Evolutionary conservation across 37 sponge, comb jelly and placozoan genomes (phyloP), one percentile per base, ranked within the genome.

Genomic region (Aphrocallistes beatrix): DNA sequence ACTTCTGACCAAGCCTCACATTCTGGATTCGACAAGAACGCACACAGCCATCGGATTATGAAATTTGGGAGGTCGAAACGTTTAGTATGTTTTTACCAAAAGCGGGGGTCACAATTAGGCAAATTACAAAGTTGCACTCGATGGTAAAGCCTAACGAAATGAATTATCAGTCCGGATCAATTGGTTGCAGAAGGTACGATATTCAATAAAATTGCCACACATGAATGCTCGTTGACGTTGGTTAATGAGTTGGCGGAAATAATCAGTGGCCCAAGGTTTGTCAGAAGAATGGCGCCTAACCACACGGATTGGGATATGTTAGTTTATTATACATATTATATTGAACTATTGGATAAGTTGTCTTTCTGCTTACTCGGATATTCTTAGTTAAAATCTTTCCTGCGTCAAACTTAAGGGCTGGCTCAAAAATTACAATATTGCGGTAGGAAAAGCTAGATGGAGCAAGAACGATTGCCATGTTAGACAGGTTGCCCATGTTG

Each of bases 401-500:
- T 60, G 75, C 75, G 75, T 60, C n/a, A 60, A 19, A 60, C 75
- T 28, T 60, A 60, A 32, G 21, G 75, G 75, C 25, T 60, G 75
- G 75, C 75, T 60, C 75, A 60, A 25, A 60, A 60, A 60, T 13
- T 19, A 60, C 75, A 13, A 60, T 30, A 32, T 60, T 60, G 75
- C n/a, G 25, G n/a, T 32, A 19, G n/a, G 34, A 60, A 60, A 60
- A 60, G 75, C 34, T 60, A 25, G 75, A 60, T 28, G 75, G 75
- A 32, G 75, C 28, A 25, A 60, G 45, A 42, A 42, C 45, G 6
- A 16, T 42, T 42, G 45, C 10, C 6, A 13, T 6, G 13, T 42
- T 13, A 13, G 6, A 42, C 45, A 42, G 45, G 45, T 13, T 42
- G 13, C 13, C 10, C 13, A 42, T 42, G 45, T 42, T 42, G 10